Evolutionary conservation across 2,888 invertebrate genomes (phyloP).

Genomic region (Hermaeophaga mercurialis): DNA sequence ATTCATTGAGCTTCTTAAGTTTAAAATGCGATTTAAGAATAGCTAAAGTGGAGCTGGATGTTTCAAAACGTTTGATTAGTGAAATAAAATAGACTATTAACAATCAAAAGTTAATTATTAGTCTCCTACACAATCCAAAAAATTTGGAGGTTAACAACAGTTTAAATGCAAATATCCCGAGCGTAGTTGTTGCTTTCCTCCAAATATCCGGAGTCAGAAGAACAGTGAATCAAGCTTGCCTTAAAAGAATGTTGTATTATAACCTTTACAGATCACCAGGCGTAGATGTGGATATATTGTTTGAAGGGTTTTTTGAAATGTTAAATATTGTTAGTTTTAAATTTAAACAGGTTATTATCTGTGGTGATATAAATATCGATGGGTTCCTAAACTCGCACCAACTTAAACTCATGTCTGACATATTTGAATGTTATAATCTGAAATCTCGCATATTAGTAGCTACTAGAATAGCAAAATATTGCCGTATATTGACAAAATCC

Average conservation of each 20-base stretch:
- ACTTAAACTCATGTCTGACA: not conserved
- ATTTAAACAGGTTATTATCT: conserved; percentile 1
- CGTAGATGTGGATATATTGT: not conserved
- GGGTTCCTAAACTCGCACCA: not conserved
- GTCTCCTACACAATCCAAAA: conserved; percentile 7
- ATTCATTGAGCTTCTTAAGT: not conserved
- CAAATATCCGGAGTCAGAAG: not conserved
- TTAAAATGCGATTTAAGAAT: conserved; percentile 2
- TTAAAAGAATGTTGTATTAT: not conserved
- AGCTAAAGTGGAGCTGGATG: conserved; percentile 6
- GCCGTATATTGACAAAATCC: no score
- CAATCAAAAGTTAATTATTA: conserved; percentile 5
- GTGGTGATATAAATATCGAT: no score
- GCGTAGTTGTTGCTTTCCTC: conserved; percentile 1
- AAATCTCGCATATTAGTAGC: not conserved
- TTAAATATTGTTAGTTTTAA: not conserved
- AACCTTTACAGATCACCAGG: not conserved
- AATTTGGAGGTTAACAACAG: conserved; percentile 7
- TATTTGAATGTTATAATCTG: not conserved
- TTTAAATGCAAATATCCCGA: not conserved
- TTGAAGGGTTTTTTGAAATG: not conserved
- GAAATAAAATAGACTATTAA: conserved; percentile 5
- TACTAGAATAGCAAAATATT: not conserved
- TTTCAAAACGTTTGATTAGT: conserved; percentile 1
- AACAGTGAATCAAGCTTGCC: not conserved